These are phyloP conservation scores for Balaeniceps rex DNA, from an alignment of 2,113 vertebrate species.

Conservation along the genomic window DNA sequence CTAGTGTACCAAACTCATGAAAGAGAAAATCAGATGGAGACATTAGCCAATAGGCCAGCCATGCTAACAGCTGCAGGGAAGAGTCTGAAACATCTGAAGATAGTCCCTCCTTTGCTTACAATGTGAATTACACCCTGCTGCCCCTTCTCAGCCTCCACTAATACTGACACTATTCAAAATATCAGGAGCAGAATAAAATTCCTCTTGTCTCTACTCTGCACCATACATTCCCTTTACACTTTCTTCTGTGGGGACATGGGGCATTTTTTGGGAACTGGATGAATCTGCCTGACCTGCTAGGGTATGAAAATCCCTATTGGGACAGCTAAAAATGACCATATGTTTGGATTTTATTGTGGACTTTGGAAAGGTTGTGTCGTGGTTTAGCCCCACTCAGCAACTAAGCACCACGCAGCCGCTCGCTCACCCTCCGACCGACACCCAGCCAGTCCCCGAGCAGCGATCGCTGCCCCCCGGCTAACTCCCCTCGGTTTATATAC, in stretches of 20 bases:
- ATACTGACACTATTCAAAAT: background rate
- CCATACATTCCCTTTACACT: background rate
- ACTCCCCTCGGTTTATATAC: too few species aligned
- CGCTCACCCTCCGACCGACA: too few species aligned
- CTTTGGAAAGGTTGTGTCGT: background rate
- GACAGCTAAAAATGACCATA: background rate
- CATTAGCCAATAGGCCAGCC: background rate
- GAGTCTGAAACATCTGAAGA: background rate
- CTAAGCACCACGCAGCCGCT: too few species aligned
- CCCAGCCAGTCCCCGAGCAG: too few species aligned
- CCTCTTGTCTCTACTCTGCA: background rate
- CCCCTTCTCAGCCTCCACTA: background rate
- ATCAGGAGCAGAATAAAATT: background rate
- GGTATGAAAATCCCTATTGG: background rate
- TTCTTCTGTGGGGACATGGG: background rate
- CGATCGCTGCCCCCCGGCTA: too few species aligned
- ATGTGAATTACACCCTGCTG: background rate
- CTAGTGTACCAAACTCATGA: background rate
- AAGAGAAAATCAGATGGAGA: background rate
- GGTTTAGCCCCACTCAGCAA: too few species aligned
- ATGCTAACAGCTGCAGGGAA: background rate
- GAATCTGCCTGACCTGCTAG: background rate
- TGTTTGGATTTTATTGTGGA: background rate
- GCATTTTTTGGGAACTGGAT: background rate
- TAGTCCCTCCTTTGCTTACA: background rate